Percentiles rank a stretch among this genome's conserved stretches.
Evolutionary conservation across 2,888 invertebrate species (phyloP).

Genomic region (Agrochola lota): DNA sequence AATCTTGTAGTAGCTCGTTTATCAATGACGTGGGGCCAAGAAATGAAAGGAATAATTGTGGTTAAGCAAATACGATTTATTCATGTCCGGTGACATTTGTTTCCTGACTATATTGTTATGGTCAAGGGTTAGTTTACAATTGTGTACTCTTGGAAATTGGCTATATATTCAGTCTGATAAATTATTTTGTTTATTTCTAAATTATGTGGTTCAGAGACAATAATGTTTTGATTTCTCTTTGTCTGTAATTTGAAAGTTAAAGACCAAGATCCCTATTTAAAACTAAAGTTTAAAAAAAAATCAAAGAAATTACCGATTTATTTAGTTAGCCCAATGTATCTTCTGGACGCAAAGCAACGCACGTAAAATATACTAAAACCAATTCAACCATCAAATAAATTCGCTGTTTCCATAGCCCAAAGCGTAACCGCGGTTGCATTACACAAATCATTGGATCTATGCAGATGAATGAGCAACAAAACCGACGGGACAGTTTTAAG

Average conservation of each 20-base stretch:
- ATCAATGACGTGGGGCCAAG: constrained; percentile 58
- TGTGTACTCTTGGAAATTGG: neutral
- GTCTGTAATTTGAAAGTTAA: neutral
- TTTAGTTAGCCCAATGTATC: neutral
- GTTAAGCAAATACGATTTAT: constrained; percentile 46
- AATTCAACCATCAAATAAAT: constrained; percentile 7
- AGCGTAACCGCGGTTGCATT: constrained; percentile 64
- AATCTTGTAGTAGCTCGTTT: constrained; percentile 62
- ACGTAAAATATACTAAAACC: neutral
- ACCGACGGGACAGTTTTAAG: constrained; percentile 59
- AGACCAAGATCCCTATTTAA: neutral
- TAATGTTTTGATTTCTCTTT: neutral
- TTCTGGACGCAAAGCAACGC: neutral
- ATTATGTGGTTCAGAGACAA: neutral
- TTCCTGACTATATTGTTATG: constrained; percentile 9
- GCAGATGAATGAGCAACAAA: constrained; percentile 61
- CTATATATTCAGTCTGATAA: neutral
- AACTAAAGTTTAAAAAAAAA: neutral
- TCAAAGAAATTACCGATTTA: too few species aligned
- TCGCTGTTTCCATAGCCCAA: constrained; percentile 44
- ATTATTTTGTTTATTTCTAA: neutral
- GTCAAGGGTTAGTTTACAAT: neutral
- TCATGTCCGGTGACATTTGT: constrained; percentile 5
- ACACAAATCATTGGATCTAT: constrained; percentile 67
- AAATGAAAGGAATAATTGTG: constrained; percentile 39